These are phyloP conservation scores for Drymodes brunneopygia DNA, from an alignment of 2,113 vertebrate species.

Conservation along the genomic window DNA sequence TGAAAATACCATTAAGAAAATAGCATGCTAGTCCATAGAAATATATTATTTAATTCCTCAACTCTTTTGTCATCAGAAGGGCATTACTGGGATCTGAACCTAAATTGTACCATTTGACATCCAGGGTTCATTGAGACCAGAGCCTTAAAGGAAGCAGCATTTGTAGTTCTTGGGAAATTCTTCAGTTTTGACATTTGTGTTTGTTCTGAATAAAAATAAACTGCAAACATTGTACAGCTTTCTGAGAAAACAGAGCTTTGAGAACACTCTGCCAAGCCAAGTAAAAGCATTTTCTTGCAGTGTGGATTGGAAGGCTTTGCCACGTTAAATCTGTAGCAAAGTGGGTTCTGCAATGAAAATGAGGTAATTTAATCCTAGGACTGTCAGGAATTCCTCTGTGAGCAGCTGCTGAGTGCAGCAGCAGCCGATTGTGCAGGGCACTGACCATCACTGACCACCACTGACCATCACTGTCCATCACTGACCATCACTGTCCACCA, in stretches of 20 bases:
- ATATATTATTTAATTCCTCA: not conserved
- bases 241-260: not conserved
- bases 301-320: not conserved
- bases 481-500: rapidly evolving
- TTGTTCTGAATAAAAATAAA: not conserved
- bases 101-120: not conserved
- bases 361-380: not conserved
- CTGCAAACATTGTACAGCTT: not conserved
- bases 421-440: rapidly evolving
- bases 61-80: not conserved
- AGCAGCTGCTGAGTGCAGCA: rapidly evolving
- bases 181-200: not conserved
- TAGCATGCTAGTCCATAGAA: not conserved
- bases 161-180: not conserved
- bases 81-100: not conserved
- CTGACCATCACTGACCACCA: rapidly evolving
- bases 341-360: not conserved
- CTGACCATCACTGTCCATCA: rapidly evolving
- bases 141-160: not conserved
- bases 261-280: not conserved
- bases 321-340: rapidly evolving
- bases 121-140: not conserved
- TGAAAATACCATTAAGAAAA: slow-evolving; percentile 47
- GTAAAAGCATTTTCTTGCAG: not conserved
- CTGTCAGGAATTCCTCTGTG: not conserved